Evolutionary conservation across 1,140 invertebrate species (phyloP).

Genomic region (Drosophila ambigua): DNA sequence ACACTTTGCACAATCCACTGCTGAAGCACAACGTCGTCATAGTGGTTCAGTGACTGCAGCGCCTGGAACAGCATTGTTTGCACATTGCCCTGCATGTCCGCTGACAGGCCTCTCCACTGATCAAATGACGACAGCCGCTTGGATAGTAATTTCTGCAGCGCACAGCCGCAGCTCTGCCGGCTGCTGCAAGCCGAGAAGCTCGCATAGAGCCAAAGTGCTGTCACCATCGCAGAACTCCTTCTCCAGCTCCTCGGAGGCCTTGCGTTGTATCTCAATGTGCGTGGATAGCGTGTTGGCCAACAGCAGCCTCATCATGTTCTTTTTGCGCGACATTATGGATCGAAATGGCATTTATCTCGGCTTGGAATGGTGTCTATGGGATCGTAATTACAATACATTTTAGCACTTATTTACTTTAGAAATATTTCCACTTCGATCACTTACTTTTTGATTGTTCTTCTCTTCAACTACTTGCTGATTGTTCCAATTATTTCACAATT

Average conservation of each 20-base stretch:
- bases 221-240: not conserved
- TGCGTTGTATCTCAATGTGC: not conserved
- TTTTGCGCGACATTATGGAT: not conserved
- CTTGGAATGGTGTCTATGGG: no score
- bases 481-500: no score
- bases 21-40: slow-evolving; percentile 13
- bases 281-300: slow-evolving; percentile 18
- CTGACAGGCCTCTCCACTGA: slow-evolving; percentile 1
- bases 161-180: slow-evolving; percentile 10
- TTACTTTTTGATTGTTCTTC: no score
- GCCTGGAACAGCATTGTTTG: slow-evolving; percentile 7
- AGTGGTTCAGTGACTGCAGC: not conserved
- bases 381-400: no score
- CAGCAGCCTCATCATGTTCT: not conserved
- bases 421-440: no score
- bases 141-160: slow-evolving; percentile 1
- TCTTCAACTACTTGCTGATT: no score
- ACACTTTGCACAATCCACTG: slow-evolving; percentile 4
- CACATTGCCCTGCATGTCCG: not conserved
- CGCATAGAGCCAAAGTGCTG: slow-evolving; percentile 9
- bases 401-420: no score
- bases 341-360: no score
- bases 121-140: not conserved
- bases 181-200: not conserved
- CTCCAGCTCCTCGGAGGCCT: slow-evolving; percentile 10